Evolutionary conservation across 2,113 vertebrate genomes (phyloP), one percentile per base, ranked within the genome.

Genomic region (Ammodytes dubius): DNA sequence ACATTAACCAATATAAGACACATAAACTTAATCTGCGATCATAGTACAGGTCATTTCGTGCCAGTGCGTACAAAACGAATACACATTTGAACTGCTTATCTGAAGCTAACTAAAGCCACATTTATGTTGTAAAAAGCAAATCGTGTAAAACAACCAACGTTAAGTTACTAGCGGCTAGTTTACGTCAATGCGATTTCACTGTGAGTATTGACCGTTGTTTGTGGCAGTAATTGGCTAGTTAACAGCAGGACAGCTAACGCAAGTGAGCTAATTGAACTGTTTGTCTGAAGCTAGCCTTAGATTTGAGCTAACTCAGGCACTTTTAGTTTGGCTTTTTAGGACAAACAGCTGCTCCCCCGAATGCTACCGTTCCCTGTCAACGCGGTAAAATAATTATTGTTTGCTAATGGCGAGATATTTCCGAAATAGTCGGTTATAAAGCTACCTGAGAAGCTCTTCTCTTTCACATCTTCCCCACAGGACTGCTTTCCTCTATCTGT

Each of bases 381-480:
- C 13, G 47, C 9, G 4, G 8, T 7, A 19, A 52, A 39, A 37
- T 6, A 0, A 15, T 37, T 14, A 3, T 14, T 35, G 4, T 37
- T 12, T 2, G 0, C 0, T 19, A 27, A 56, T 2, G 7, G 4
- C 0, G 8, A 19, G 2, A 4, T 3, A 11, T 13, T 19, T 10
- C 3, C 9, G 5, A 43, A 75, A 19, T 37, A 52, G 1, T 1
- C 5, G 0, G 4, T 73, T 17, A 1, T 46, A 45, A 9, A 0
- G 10, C 6, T 92, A 92, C 91, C 91, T 90, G 69, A 57, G 14
- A 81, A 59, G 9, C 11, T 57, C 54, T 70, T 75, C 50, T 69
- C 65, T 58, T 70, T 88, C 84, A 88, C 89, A 90, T 89, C 89
- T 81, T 82, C 81, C 74, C 75, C 79, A 49, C 14, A 45, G 0